A percentile compares a stretch with the other conserved stretches of the same genome.
phyloP scores from a whole-genome alignment of 2,888 invertebrate genomes.

The Drosophila pseudotakahashii region DNA sequence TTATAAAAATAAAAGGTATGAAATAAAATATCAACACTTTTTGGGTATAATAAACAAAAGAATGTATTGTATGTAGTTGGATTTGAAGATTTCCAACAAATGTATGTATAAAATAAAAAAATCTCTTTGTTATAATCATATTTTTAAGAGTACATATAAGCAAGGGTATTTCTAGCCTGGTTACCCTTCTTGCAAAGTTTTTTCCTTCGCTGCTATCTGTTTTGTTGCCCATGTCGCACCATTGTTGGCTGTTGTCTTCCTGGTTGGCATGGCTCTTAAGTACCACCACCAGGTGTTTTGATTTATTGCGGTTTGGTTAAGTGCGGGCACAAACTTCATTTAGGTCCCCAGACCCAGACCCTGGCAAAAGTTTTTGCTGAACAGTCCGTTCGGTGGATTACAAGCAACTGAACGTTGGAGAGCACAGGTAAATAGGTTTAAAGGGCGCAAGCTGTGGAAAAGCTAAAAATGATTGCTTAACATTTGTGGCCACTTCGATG shows the following conservation, averaged over 20 bases:
- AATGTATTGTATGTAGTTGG: too few relatives aligned
- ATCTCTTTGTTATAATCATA: not conserved
- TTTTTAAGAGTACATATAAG: not conserved
- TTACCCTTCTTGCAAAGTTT: not conserved
- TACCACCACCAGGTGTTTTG: conserved; percentile 68
- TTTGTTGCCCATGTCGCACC: conserved; percentile 40
- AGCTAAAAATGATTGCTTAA: conserved; percentile 13
- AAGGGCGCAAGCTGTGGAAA: not conserved
- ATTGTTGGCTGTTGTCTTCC: conserved; percentile 33
- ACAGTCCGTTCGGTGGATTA: conserved; percentile 9
- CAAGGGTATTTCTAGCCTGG: not conserved
- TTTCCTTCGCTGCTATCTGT: conserved; percentile 33
- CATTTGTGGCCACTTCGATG: conserved; percentile 10
- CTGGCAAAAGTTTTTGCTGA: conserved; percentile 40
- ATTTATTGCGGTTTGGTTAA: conserved; percentile 76
- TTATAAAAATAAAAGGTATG: too few relatives aligned
- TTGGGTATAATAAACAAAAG: too few relatives aligned
- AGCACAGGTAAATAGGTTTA: conserved; percentile 12
- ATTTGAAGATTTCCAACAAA: too few relatives aligned
- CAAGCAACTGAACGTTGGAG: conserved; percentile 1
- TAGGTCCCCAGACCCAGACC: conserved; percentile 58
- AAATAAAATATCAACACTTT: too few relatives aligned
- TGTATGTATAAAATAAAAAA: not conserved
- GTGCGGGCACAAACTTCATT: conserved; percentile 71
- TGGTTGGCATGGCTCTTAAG: conserved; percentile 44